phyloP scores from a whole-genome alignment of 2,888 invertebrate species.

The Psococerastis gibbosa region DNA sequence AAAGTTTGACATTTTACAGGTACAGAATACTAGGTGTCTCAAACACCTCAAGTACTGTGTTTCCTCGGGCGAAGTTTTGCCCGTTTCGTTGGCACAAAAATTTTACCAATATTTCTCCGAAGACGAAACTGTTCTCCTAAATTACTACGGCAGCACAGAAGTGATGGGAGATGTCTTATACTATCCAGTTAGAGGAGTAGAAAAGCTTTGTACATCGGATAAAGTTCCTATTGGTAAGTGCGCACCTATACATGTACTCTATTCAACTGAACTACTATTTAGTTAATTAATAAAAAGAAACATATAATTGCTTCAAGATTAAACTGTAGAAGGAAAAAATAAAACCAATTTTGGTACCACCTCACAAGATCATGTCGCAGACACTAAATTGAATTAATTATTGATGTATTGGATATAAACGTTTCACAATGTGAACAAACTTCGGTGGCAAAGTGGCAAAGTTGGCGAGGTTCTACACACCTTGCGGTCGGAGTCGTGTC shows the following conservation, averaged over 20 bases:
- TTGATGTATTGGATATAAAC: no score
- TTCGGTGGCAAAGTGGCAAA: no score
- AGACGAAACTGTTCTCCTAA: constrained; percentile 45
- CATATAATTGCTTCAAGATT: no score
- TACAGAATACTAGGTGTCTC: constrained; percentile 32
- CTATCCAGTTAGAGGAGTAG: constrained; percentile 43
- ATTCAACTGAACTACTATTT: neutral
- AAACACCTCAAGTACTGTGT: constrained; percentile 54
- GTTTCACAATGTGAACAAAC: no score
- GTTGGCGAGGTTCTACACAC: no score
- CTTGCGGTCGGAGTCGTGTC: no score
- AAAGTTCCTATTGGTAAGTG: constrained; percentile 65
- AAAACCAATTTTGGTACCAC: no score
- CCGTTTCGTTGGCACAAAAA: constrained; percentile 45
- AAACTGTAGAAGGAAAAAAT: no score
- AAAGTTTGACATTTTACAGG: no score
- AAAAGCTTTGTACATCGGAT: constrained; percentile 38
- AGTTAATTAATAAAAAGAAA: constrained; percentile 4
- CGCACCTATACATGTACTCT: no score
- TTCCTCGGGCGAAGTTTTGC: constrained; percentile 70
- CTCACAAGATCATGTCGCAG: no score
- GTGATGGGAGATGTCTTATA: constrained; percentile 75
- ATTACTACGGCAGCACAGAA: constrained; percentile 84
- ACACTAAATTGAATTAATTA: no score
- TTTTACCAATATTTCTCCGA: constrained; percentile 55